Evolutionary conservation across 2,888 invertebrate species (phyloP), one percentile per base, ranked within the genome.

Genomic region (Dioctria rufipes): DNA sequence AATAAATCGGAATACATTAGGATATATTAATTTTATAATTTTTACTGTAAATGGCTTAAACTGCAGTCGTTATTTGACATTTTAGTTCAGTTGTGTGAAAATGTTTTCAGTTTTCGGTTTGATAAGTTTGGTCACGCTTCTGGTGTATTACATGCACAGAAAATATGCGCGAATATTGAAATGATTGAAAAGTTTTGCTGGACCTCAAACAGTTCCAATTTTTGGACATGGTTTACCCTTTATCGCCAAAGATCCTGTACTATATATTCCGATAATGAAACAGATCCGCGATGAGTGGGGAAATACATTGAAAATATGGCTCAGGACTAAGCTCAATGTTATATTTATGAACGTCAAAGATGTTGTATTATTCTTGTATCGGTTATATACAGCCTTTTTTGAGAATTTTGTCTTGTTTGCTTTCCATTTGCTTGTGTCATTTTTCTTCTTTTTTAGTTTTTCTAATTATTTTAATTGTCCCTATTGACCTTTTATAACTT

Each of bases 151-250:
- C 8, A 51, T 11, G 5, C 5, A 13, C 60, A 3, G 42, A 3
- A 25, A 46, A 79, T 40, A 8, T 65, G 42, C 37, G 9, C 37
- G 65, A 65, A 40, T 40, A 11, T 40, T 65, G 40, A 8, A 40
- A 9, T n/a, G 80, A 3, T 77, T 80, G 6, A 61, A 61, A 46
- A 83, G 83, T 3, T 84, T 87, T 75, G 79, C 82, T 4, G 87
- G 86, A 0, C 86, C 86, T 8, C 89, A 89, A 1, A 88, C 89
- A 0, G 73, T 89, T 39, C 91, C 91, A 0, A 3, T 91, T 1
- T 78, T 91, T 25, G 91, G 91, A 3, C 90, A 90, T 85, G 90
- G 88, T 3, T 78, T 84, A 65, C 86, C 89, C 81, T 86, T 90
- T 39, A 88, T 91, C 81, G 85, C 89, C n/a, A 89, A 88, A 80